Base-by-base conservation (phyloP, 1,140 invertebrate genomes). In the Chymomyza costata region DNA sequence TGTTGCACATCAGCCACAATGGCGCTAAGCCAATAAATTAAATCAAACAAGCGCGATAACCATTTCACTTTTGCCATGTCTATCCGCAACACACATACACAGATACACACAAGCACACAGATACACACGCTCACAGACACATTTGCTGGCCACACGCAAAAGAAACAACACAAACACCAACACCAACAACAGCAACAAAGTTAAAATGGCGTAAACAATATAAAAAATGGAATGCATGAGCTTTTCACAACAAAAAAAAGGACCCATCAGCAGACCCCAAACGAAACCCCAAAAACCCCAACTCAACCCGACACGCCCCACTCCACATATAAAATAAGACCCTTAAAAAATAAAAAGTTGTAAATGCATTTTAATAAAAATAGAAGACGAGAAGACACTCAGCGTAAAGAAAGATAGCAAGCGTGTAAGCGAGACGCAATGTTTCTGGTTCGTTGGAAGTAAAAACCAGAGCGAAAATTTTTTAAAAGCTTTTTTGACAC, bases 21-120 rank as follows among this genome's bases (percentile, higher is more conserved):
- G 69, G 65, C 69, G 65, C 69, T 73, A 73, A 73, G 69, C 69
- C 69, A 73, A 73, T 73, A 73, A 73, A 73, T 73, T 73, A 73
- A 73, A 73, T 73, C 69, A 69, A 73, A 73, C 65, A 73, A 73
- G 57, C 57, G 65, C 69, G 69, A 73, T 73, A 73, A 73, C 65
- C 68, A 69, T 65, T 73, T 68, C 65, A 67, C 65, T 65, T 67
- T 61, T 67, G 60, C 63, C 63, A 63, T 59, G 51, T 50, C 50
- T 53, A 52, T 53, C 37, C 47, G n/a, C n/a, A n/a, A 39, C 43
- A 47, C 44, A 39, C 48, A 31, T 43, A 46, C 25, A 41, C 38
- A 47, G 39, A 44, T 30, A 28, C 56, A 44, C 16, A 31, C 35
- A 37, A 25, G 11, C 43, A 11, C 43, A 37, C 34, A 11, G 3